Base-by-base conservation (phyloP, 2,888 invertebrate species). In the Cryptocephalus primarius region DNA sequence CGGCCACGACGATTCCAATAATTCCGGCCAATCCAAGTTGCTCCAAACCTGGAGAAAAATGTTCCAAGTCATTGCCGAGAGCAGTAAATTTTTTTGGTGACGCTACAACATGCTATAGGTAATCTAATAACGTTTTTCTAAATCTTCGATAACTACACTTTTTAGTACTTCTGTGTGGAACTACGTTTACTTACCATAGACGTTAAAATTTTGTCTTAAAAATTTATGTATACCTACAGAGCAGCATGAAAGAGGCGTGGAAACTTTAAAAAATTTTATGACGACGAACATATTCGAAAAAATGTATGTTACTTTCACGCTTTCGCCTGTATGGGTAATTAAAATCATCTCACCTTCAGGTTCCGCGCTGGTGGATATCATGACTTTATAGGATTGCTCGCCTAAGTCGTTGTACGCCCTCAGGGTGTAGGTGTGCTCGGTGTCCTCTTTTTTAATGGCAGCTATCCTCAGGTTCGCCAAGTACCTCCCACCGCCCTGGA, bases 1-100 rank as follows among this genome's bases (percentile, higher is more conserved):
- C 76, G 1, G 80, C 84, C 2, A 85, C 75, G 11, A 85, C 82
- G 54, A 88, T 86, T 45, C 84, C 87, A 44, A 88, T 82, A 50
- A 89, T 85, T 8, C 83, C 80, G 39, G 85, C 86, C 3, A 85
- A 77, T 51, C 83, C 85, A 11, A 88, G 67, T 22, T 22, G 22
- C 54, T 83, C 83, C 59, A 81, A 75, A 55, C 81, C 83, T 83
- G 69, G 11, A 48, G 42, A 22, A 22, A 22, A 22, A 22, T 22
- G 22, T n/a, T n/a, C n/a, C n/a, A n/a, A n/a, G n/a, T n/a, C n/a
- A n/a, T n/a, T n/a, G n/a, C n/a, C n/a, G n/a, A n/a, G n/a, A n/a
- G n/a, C n/a, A n/a, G n/a, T n/a, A n/a, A n/a, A 22, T 6, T 22
- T 22, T 2, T 22, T 22, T 22, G 22, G 22, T 22, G 6, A 22